Conservation (phyloP, 1,140 invertebrate species). For the Sitophilus oryzae region DNA sequence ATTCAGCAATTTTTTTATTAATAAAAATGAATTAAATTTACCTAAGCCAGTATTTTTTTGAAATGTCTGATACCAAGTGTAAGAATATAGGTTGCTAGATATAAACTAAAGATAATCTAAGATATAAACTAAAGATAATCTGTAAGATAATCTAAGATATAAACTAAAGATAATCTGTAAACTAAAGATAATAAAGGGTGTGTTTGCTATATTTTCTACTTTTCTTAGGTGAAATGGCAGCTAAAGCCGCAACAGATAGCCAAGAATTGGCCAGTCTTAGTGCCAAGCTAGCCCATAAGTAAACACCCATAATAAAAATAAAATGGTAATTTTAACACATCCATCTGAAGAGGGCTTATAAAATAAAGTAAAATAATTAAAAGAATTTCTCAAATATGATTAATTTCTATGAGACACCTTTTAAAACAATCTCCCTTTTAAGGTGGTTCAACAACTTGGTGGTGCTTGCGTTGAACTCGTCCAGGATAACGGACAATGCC, state of each 20-base stretch:
- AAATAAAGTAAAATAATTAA: background rate
- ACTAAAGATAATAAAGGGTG: too few relatives aligned
- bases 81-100: too few relatives aligned
- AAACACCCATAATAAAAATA: slow-evolving; percentile 62
- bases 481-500: slow-evolving; percentile 72
- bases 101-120: too few relatives aligned
- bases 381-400: background rate
- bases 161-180: too few relatives aligned
- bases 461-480: slow-evolving; percentile 77
- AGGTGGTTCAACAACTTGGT: slow-evolving; percentile 80
- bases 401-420: background rate
- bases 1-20: too few relatives aligned
- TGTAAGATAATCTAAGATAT: too few relatives aligned
- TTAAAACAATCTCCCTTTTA: background rate
- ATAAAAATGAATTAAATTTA: too few relatives aligned
- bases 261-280: slow-evolving; percentile 69
- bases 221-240: slow-evolving; percentile 29
- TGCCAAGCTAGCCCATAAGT: slow-evolving; percentile 81
- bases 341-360: background rate
- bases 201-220: too few relatives aligned
- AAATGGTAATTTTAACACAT: slow-evolving; percentile 41
- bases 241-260: slow-evolving; percentile 39
- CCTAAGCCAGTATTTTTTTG: too few relatives aligned
- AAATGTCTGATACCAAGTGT: too few relatives aligned
- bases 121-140: too few relatives aligned